These are phyloP conservation scores for Chaenocephalus aceratus DNA, from an alignment of 2,113 vertebrate species.

Conservation along the genomic window DNA sequence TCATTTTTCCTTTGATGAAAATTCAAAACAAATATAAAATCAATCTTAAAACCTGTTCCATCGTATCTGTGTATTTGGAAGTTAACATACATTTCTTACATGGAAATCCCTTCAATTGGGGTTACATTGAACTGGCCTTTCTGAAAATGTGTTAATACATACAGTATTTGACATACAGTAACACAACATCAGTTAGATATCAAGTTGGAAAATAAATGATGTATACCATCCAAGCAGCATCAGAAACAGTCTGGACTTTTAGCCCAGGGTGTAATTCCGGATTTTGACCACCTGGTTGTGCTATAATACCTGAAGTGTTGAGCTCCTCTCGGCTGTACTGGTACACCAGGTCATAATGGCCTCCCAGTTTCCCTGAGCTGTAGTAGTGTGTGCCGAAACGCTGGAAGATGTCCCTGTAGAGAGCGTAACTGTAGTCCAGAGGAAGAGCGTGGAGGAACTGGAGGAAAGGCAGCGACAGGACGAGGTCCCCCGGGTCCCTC, in stretches of 20 bases:
- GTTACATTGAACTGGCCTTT: neutral
- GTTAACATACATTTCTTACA: too few species aligned
- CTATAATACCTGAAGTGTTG: conserved; percentile 84
- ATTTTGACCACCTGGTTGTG: neutral
- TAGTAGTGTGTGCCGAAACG: conserved; percentile 95
- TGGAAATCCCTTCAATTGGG: too few species aligned
- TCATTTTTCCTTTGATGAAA: too few species aligned
- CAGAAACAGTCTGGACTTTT: too few species aligned
- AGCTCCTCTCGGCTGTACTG: conserved; percentile 90
- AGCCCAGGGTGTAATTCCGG: neutral
- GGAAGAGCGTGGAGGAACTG: conserved; percentile 90
- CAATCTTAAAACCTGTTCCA: too few species aligned
- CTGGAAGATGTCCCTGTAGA: conserved; percentile 92
- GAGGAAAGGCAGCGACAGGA: conserved; percentile 88
- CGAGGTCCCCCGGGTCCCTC: conserved; percentile 82
- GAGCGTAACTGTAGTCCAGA: conserved; percentile 91
- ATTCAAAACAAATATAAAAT: too few species aligned
- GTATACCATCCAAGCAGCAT: too few species aligned
- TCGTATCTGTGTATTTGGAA: too few species aligned
- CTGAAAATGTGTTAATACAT: neutral
- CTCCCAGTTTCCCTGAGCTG: conserved; percentile 89
- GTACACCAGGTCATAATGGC: conserved; percentile 92
- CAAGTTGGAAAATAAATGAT: too few species aligned
- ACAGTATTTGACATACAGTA: too few species aligned
- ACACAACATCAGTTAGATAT: too few species aligned